phyloP scores from a whole-genome alignment of 2,888 invertebrate species.

The Polietes domitor region DNA sequence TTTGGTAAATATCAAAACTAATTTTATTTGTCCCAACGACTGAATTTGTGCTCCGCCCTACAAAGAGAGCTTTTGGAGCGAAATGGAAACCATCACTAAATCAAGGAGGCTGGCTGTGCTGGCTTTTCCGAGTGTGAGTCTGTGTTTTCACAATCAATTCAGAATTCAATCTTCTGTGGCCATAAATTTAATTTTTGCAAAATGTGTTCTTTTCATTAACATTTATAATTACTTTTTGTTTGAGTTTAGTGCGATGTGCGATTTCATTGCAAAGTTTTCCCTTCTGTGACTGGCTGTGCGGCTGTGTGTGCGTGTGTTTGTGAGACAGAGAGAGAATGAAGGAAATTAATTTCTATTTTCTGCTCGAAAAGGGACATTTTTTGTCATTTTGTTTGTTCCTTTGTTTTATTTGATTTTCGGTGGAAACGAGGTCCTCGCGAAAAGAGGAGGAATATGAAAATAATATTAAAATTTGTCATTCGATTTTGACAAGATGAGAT shows the following conservation, averaged over 20 bases:
- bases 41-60: too few relatives aligned
- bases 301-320: background rate
- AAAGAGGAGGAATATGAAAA: background rate
- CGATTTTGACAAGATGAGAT: too few relatives aligned
- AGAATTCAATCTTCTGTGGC: background rate
- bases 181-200: slow-evolving; percentile 4
- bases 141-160: background rate
- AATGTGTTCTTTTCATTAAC: background rate
- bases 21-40: too few relatives aligned
- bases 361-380: background rate
- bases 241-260: background rate
- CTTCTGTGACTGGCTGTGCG: background rate
- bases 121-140: too few relatives aligned
- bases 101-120: too few relatives aligned
- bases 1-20: too few relatives aligned
- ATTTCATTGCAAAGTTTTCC: background rate
- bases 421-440: background rate
- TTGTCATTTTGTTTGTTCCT: background rate
- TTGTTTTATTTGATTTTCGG: background rate
- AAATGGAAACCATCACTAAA: too few relatives aligned
- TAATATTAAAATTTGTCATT: too few relatives aligned
- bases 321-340: too few relatives aligned
- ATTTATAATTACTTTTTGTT: slow-evolving; percentile 24
- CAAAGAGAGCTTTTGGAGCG: too few relatives aligned
- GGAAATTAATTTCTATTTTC: slow-evolving; percentile 9